These are phyloP conservation scores for Camponotus pennsylvanicus DNA, from an alignment of 1,140 invertebrate species.

Conservation along the genomic window DNA sequence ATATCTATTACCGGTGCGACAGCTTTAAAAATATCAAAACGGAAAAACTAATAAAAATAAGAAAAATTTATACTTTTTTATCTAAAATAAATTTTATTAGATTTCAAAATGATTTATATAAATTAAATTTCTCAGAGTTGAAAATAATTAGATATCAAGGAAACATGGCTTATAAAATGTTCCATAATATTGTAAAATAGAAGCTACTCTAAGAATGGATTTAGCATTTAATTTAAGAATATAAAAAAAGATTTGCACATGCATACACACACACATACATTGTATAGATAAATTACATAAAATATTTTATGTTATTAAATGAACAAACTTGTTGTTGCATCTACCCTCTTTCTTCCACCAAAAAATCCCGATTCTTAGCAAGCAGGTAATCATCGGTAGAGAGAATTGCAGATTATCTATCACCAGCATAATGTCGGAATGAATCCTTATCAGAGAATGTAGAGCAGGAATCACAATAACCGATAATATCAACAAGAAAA, in stretches of 20 bases:
- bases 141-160: too few relatives aligned
- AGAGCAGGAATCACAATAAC: slow-evolving; percentile 25
- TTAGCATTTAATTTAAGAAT: too few relatives aligned
- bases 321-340: neutral
- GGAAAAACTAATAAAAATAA: neutral
- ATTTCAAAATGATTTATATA: too few relatives aligned
- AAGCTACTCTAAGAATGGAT: neutral
- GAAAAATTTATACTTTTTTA: too few relatives aligned
- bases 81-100: too few relatives aligned
- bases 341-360: slow-evolving; percentile 45
- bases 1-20: slow-evolving; percentile 11
- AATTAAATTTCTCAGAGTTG: too few relatives aligned
- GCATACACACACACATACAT: too few relatives aligned
- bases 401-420: slow-evolving; percentile 29
- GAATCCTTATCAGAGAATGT: neutral
- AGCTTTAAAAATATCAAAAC: slow-evolving; percentile 15
- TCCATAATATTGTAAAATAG: neutral
- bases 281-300: neutral
- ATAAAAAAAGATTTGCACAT: too few relatives aligned
- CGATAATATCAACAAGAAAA: neutral
- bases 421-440: neutral
- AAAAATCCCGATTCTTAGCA: slow-evolving; percentile 17
- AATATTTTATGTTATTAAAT: neutral
- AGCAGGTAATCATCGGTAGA: neutral
- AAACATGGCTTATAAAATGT: too few relatives aligned